Evolutionary conservation across 2,113 vertebrate genomes (phyloP).

Genomic region (Gymnorhina tibicen): DNA sequence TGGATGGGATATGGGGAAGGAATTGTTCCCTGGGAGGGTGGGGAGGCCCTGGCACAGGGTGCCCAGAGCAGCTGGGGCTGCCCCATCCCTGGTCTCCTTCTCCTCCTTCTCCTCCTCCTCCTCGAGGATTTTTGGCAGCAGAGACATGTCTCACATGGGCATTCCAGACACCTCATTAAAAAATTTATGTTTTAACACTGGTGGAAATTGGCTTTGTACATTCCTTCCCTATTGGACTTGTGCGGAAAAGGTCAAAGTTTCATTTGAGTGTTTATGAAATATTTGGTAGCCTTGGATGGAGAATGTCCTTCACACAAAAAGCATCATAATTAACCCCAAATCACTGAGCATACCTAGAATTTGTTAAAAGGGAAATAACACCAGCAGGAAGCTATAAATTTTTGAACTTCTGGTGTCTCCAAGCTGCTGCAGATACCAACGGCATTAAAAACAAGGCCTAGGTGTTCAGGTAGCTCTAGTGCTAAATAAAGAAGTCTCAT

Average conservation of each 20-base stretch:
- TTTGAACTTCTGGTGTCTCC: neutral
- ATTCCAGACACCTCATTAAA: neutral
- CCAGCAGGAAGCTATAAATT: neutral
- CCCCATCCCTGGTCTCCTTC: neutral
- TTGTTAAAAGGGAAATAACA: neutral
- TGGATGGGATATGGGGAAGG: fast-evolving
- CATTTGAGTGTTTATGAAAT: neutral
- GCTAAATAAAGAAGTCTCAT: neutral
- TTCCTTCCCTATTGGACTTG: neutral
- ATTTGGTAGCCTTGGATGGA: neutral
- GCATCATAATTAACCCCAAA: neutral
- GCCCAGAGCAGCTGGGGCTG: neutral
- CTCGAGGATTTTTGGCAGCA: neutral
- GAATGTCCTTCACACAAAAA: neutral
- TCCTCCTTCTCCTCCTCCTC: neutral
- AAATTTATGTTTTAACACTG: neutral
- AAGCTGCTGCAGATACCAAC: neutral
- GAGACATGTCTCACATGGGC: fast-evolving
- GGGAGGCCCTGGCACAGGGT: neutral
- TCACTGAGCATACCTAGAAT: neutral
- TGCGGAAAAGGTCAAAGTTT: neutral
- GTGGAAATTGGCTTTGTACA: neutral
- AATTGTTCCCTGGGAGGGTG: neutral
- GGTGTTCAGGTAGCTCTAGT: neutral
- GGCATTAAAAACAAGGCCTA: neutral